Base-by-base conservation (phyloP, 2,797 vertebrate species). In the Sus cebifrons region DNA sequence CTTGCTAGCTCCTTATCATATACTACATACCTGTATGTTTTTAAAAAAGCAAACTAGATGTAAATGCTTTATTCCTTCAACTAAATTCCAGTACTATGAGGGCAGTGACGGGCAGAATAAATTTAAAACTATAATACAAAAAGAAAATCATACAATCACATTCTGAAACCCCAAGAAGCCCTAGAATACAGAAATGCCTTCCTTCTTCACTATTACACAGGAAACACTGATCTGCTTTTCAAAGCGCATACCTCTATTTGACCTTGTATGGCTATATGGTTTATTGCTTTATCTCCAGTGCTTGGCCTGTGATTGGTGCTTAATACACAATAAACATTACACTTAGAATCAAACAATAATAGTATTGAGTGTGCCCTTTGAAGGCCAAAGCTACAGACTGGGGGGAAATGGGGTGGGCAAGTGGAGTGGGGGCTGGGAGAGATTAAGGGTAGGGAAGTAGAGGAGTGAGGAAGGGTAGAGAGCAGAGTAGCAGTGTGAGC, bases 271-370 rank as follows among this genome's bases (percentile, higher is more conserved):
- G 64, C 49, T 81, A 64, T 74, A 40, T 20, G n/a, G 15, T 54
- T 79, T 58, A 78, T 40, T 78, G 52, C 56, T 92, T 12, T 64
- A 84, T 77, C 18, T 93, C 56, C 25, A 91, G 67, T 58, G 23
- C 56, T 86, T 87, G 70, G n/a, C n/a, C n/a, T 94, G 25, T 94
- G 56, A 20, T 68, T 95, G 64, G 40, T 54, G 54, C 49, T 93
- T 62, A 77, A 67, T 75, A 82, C n/a, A 95, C 1, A 73, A 23
- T 89, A 88, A 86, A 32, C 70, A 11, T 78, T 89, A 60, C 12
- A 74, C 54, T 68, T 60, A 86, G 27, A 81, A 86, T 82, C 49
- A 62, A 86, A 86, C 5, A 74, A 36, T 89, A 94, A 85, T 14
- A 74, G 62, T 64, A 90, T 40, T 29, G 44, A 94, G 54, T 44